Evolutionary conservation across 2,113 vertebrate genomes (phyloP).

Genomic region (Oreotrochilus melanogaster): DNA sequence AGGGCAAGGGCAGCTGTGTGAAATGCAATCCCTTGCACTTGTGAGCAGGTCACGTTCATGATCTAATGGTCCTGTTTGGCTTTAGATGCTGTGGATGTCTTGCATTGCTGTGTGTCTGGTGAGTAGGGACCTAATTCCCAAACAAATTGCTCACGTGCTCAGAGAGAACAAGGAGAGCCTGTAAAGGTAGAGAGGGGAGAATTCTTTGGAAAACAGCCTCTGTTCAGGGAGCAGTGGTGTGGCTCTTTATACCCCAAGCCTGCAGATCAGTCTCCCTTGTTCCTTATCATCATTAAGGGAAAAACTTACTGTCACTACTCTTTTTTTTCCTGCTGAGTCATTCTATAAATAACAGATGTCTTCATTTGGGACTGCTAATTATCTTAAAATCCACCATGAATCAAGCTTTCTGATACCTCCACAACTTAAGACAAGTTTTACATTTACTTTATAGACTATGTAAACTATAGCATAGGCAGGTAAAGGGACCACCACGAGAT

Average conservation of each 20-base stretch:
- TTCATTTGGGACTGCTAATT: background rate
- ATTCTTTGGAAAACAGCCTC: background rate
- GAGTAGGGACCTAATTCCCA: background rate
- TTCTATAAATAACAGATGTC: background rate
- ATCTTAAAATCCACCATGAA: background rate
- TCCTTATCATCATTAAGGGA: background rate
- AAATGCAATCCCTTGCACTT: slow-evolving; percentile 1
- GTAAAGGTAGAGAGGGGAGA: background rate
- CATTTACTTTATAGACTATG: background rate
- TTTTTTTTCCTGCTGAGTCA: background rate
- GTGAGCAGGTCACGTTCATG: background rate
- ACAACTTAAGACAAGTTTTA: background rate
- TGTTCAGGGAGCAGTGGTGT: background rate
- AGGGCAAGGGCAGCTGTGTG: slow-evolving; percentile 53
- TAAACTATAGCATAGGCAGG: background rate
- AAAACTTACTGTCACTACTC: background rate
- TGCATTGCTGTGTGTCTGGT: background rate
- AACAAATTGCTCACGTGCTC: background rate
- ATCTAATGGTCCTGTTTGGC: background rate
- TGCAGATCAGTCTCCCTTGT: background rate
- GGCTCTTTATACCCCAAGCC: background rate
- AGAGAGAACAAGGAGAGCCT: background rate
- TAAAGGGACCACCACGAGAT: background rate
- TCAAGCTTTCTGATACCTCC: background rate
- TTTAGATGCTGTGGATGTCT: background rate